Evolutionary conservation across 92 coral and sea anemone genomes (phyloP).

Genomic region (Nematostella vectensis): DNA sequence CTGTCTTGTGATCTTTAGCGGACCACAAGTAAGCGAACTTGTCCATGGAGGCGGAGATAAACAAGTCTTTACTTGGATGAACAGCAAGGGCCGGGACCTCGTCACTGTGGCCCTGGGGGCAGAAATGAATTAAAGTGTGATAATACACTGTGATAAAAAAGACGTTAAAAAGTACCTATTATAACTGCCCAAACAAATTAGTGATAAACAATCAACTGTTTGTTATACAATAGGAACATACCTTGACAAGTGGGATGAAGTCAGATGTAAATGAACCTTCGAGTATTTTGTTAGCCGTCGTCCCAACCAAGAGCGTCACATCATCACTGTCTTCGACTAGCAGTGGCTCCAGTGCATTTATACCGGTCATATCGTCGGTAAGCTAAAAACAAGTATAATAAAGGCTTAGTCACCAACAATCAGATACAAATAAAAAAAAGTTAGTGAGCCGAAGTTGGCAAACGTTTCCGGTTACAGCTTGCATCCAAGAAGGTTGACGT

Average conservation of each 20-base stretch:
- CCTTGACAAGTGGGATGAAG: conserved; percentile 64
- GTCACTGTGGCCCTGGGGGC: conserved; percentile 48
- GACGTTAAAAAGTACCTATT: no score
- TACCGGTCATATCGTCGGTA: conserved; percentile 51
- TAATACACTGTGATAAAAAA: not conserved
- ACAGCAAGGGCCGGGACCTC: conserved; percentile 71
- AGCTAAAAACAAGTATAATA: conserved; percentile 19
- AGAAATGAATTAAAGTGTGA: not conserved
- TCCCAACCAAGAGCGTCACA: conserved; percentile 48
- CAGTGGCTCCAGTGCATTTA: conserved; percentile 67
- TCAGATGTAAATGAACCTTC: conserved; percentile 66
- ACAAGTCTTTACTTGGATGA: conserved; percentile 53
- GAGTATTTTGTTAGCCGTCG: conserved; percentile 53
- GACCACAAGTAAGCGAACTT: conserved; percentile 60
- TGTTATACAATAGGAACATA: no score
- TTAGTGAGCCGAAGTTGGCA: not conserved
- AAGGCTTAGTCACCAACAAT: no score
- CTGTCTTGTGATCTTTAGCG: conserved; percentile 54
- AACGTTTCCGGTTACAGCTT: no score
- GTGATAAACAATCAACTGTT: no score
- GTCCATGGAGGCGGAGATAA: conserved; percentile 69
- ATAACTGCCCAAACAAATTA: no score
- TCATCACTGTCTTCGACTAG: conserved; percentile 53
- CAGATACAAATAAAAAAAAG: no score
- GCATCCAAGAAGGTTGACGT: no score